Evolutionary conservation across 2,113 vertebrate species (phyloP).

Genomic region (Aegithalos caudatus): DNA sequence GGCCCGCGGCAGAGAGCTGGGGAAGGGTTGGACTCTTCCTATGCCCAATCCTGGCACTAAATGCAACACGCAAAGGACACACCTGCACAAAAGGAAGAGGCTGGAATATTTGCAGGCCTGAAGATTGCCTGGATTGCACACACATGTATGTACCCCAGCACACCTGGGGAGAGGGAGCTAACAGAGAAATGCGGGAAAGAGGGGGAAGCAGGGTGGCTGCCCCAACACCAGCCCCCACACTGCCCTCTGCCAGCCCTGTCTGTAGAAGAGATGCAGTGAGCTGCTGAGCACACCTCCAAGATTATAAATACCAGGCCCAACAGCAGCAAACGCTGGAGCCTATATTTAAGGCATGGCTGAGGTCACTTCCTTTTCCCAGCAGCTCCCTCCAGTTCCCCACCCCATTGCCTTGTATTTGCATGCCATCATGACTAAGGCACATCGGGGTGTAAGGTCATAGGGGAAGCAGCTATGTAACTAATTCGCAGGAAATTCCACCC

Average conservation of each 20-base stretch:
- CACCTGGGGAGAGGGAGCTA: background rate
- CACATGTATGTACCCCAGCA: accelerated
- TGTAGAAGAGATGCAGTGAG: background rate
- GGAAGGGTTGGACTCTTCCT: background rate
- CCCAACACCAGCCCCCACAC: background rate
- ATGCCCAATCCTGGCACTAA: background rate
- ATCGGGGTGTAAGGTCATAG: conserved; percentile 43
- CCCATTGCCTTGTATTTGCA: background rate
- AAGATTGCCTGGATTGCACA: background rate
- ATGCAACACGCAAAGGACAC: background rate
- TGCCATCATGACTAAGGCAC: conserved; percentile 49
- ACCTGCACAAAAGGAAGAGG: background rate
- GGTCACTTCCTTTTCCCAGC: conserved; percentile 59
- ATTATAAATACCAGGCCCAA: background rate
- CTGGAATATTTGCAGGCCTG: background rate
- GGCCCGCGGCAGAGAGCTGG: accelerated
- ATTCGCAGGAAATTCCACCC: conserved; percentile 56
- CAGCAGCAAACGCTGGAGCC: background rate
- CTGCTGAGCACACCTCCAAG: background rate
- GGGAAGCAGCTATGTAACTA: background rate
- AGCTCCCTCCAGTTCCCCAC: conserved; percentile 15
- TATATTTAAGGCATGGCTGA: conserved; percentile 55
- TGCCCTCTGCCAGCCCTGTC: background rate
- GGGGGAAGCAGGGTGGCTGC: background rate
- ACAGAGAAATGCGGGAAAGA: no score